Evolutionary conservation across 2,113 vertebrate species (phyloP).

Genomic region (Bubo blakistoni): DNA sequence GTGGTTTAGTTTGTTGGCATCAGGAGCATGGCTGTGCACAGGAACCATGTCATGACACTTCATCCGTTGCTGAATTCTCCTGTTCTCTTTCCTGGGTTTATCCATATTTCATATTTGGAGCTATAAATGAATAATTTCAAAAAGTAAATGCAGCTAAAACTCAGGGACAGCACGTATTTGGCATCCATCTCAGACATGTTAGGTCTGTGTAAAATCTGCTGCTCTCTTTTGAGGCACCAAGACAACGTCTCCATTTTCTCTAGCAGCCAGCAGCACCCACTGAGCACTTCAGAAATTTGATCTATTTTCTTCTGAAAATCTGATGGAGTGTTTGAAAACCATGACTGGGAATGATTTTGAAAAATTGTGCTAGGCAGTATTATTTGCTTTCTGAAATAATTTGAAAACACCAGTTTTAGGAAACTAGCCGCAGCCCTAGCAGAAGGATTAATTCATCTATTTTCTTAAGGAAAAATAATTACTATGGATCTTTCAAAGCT

Average conservation of each 20-base stretch:
- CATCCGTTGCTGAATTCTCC: not conserved
- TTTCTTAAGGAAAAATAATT: constrained; percentile 20
- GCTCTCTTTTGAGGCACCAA: not conserved
- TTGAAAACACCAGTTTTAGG: not conserved
- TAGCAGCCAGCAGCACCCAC: not conserved
- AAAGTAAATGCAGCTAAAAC: not conserved
- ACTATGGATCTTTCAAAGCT: not conserved
- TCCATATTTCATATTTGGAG: not conserved
- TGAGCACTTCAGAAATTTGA: not conserved
- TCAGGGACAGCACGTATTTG: not conserved
- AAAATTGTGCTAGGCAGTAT: not conserved
- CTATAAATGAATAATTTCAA: not conserved
- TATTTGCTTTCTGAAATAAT: not conserved
- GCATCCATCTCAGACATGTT: not conserved
- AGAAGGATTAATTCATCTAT: not conserved
- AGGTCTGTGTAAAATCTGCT: not conserved
- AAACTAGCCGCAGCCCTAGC: not conserved
- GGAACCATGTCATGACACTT: not conserved
- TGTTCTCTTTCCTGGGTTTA: not conserved
- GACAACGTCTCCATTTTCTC: not conserved
- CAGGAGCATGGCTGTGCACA: not conserved
- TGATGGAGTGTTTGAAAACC: not conserved
- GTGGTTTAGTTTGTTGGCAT: not conserved
- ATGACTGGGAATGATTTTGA: not conserved
- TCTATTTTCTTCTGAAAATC: not conserved